phyloP scores from a whole-genome alignment of 1,140 invertebrate species.

The Gonioctena quinquepunctata region DNA sequence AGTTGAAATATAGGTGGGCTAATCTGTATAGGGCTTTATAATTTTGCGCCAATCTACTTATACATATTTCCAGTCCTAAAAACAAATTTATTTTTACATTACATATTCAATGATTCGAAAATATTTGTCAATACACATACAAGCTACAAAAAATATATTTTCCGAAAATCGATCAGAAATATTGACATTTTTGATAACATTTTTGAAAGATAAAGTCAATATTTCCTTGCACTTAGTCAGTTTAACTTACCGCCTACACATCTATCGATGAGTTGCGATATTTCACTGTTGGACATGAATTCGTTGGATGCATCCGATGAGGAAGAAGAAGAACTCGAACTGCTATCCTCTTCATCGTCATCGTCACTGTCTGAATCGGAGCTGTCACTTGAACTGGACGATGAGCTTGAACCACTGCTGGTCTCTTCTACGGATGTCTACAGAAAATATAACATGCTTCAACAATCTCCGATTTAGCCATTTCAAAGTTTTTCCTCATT shows the following conservation, averaged over 20 bases:
- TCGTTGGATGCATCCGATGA: conserved; percentile 40
- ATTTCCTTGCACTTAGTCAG: too few relatives aligned
- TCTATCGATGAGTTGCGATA: conserved; percentile 44
- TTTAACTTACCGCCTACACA: conserved; percentile 43
- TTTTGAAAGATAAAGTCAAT: too few relatives aligned
- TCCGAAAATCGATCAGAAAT: too few relatives aligned
- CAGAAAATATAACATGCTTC: too few relatives aligned
- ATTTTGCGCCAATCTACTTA: conserved; percentile 84
- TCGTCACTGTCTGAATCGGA: conserved; percentile 50
- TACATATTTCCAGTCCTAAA: conserved; percentile 80
- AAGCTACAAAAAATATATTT: too few relatives aligned
- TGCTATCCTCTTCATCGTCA: conserved; percentile 42
- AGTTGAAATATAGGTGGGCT: conserved; percentile 81
- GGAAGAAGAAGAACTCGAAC: conserved; percentile 43
- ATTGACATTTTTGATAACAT: too few relatives aligned
- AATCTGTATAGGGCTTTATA: conserved; percentile 90
- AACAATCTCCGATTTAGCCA: too few relatives aligned
- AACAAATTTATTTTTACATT: too few relatives aligned
- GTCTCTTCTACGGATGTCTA: conserved; percentile 36
- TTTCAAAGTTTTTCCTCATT: too few relatives aligned
- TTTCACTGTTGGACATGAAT: conserved; percentile 46
- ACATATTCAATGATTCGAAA: too few relatives aligned
- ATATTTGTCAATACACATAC: too few relatives aligned
- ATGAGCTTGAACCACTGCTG: conserved; percentile 34
- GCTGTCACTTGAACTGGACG: conserved; percentile 35